Percentiles rank a stretch among this genome's conserved stretches.
phyloP scores from a whole-genome alignment of 2,113 vertebrate species.

The Melanotaenia duboulayi region DNA sequence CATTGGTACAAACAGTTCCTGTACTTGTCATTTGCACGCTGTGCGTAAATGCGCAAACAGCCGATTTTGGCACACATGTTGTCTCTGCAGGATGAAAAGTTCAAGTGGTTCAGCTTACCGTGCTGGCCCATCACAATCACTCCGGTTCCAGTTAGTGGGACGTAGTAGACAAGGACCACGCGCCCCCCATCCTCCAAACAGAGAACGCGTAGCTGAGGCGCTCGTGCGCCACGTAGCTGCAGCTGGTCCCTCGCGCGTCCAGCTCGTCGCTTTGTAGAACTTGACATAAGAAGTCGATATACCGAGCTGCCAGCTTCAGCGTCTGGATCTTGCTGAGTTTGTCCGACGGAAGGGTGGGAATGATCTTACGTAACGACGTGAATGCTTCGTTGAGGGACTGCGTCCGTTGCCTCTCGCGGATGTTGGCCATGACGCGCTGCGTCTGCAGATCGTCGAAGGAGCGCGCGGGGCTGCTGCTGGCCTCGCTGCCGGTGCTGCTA shows the following conservation, averaged over 20 bases:
- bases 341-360: conserved; percentile 97
- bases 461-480: conserved; percentile 87
- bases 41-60: conserved; percentile 39
- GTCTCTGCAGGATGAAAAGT: conserved; percentile 1
- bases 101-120: conserved; percentile 52
- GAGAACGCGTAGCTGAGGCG: conserved; percentile 98
- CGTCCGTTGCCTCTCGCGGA: conserved; percentile 95
- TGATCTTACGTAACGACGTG: conserved; percentile 95
- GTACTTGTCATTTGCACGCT: not conserved
- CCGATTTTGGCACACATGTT: conserved; percentile 8
- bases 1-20: not conserved
- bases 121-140: conserved; percentile 18
- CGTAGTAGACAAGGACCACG: conserved; percentile 95
- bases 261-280: conserved; percentile 97
- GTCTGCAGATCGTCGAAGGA: conserved; percentile 96
- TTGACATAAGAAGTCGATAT: conserved; percentile 98
- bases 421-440: conserved; percentile 97
- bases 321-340: conserved; percentile 99
- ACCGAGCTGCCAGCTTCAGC: conserved; percentile 94
- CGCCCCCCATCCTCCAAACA: conserved; percentile 98
- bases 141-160: conserved; percentile 87
- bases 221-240: conserved; percentile 98
- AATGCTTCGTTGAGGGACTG: conserved; percentile 98
- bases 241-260: conserved; percentile 97
- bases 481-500: conserved; percentile 88